phyloP scores from a whole-genome alignment of 2,797 vertebrate genomes.

The Sorex maritimensis region DNA sequence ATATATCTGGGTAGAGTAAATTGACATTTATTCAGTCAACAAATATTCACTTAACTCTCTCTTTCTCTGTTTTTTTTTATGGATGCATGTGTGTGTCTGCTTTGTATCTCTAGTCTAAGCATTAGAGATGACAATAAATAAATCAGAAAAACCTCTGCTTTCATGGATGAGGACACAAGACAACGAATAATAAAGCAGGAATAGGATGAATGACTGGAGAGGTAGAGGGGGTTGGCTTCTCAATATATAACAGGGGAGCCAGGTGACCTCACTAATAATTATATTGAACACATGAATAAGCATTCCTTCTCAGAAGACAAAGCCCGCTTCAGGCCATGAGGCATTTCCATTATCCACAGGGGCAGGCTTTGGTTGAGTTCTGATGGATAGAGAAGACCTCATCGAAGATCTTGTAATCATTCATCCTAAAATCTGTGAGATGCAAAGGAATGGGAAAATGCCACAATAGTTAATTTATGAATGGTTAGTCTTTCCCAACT shows the following conservation, averaged over 20 bases:
- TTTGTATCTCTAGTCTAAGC: neutral
- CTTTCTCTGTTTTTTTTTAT: neutral
- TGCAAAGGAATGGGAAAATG: neutral
- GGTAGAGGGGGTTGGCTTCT: fast-evolving
- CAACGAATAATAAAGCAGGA: neutral
- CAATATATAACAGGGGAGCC: neutral
- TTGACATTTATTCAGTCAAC: neutral
- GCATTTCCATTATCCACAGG: neutral
- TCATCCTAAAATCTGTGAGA: neutral
- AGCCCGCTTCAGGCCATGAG: neutral
- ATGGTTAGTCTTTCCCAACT: neutral
- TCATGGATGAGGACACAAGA: neutral
- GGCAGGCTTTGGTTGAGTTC: neutral
- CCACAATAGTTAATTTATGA: neutral
- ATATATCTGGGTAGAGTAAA: neutral
- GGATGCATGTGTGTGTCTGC: neutral
- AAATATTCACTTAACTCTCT: neutral
- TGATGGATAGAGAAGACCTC: neutral
- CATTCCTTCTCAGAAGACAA: neutral
- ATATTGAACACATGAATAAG: neutral
- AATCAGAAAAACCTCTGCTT: neutral
- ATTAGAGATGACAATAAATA: neutral
- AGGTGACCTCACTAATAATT: neutral
- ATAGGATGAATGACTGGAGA: neutral
- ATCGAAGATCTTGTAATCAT: neutral